Conservation (phyloP, 2,797 vertebrate species). For the Menidia menidia region DNA sequence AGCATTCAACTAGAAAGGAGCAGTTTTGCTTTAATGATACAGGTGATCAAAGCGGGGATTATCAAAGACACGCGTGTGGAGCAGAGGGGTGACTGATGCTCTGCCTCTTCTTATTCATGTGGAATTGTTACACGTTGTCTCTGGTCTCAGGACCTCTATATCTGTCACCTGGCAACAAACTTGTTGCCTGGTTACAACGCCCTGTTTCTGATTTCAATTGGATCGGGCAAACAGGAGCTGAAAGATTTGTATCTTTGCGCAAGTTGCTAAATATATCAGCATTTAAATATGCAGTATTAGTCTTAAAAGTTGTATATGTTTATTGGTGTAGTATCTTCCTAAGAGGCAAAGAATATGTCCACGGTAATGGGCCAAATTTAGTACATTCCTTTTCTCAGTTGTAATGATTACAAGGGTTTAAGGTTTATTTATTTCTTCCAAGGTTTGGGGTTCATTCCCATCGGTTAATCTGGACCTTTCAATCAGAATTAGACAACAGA, state of each 20-base stretch:
- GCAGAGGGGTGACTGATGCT: constrained; percentile 52
- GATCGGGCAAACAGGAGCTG: constrained; percentile 64
- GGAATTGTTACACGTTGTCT: constrained; percentile 55
- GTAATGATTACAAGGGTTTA: constrained; percentile 7
- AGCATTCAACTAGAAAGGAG: neutral
- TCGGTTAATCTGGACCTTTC: constrained; percentile 17
- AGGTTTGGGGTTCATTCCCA: constrained; percentile 18
- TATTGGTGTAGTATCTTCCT: no score
- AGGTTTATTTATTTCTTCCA: constrained; percentile 13
- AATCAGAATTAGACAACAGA: constrained; percentile 11
- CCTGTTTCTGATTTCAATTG: constrained; percentile 69
- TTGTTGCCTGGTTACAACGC: constrained; percentile 84
- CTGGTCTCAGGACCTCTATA: constrained; percentile 75
- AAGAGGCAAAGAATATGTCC: no score
- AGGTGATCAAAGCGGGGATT: constrained; percentile 35
- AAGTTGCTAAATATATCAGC: constrained; percentile 31
- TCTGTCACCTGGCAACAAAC: constrained; percentile 85
- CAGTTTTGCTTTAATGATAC: constrained; percentile 21
- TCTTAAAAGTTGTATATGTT: neutral
- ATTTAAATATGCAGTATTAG: neutral
- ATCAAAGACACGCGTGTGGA: constrained; percentile 44
- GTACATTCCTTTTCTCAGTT: constrained; percentile 18
- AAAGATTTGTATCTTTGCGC: constrained; percentile 57
- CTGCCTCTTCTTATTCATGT: constrained; percentile 60
- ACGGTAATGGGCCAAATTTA: neutral